Evolutionary conservation across 2,113 vertebrate genomes (phyloP), one percentile per base, ranked within the genome.

Genomic region (Xyrauchen texanus): DNA sequence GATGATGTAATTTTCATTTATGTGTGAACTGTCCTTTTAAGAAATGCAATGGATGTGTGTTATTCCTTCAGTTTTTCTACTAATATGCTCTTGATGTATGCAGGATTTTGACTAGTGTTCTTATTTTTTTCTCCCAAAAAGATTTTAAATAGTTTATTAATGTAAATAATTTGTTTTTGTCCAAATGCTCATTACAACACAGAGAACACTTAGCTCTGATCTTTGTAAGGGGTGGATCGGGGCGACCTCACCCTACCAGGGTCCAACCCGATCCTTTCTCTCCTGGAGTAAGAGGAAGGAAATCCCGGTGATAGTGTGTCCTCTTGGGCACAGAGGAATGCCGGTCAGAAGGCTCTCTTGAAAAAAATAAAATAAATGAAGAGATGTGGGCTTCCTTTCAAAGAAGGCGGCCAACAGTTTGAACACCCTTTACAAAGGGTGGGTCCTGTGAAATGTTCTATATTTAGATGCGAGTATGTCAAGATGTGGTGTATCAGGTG

Each of bases 261-360:
- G 74, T 76, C 67, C 71, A 58, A 83, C 78, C 13, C 21, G 7
- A 51, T 77, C 6, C 78, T 60, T 66, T 78, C 81, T 52, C 55
- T 47, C 61, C 77, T 83, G 52, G 69, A 76, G 68, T 5, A 6
- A 81, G 46, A 81, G 84, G 84, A 85, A 85, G 84, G 84, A 85
- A 85, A 78, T 79, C 70, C 70, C 79, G 0, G 67, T 81, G 81
- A 85, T 85, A 83, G 81, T 76, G 76, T 70, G 76, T 80, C 81
- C 84, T 85, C 84, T 72, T 85, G 84, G 81, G 84, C 81, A 81
- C 70, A 58, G 16, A 81, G 78, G 81, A 83, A 85, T 85, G 84
- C 79, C 13, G 81, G 66, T 83, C 58, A 83, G 68, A 73, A 76
- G 21, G 76, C 34, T 81, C 64, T 77, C 64, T 78, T 84, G 15